Evolutionary conservation across 1,140 invertebrate species (phyloP), one percentile per base, ranked within the genome.

Genomic region (Euura lappo): DNA sequence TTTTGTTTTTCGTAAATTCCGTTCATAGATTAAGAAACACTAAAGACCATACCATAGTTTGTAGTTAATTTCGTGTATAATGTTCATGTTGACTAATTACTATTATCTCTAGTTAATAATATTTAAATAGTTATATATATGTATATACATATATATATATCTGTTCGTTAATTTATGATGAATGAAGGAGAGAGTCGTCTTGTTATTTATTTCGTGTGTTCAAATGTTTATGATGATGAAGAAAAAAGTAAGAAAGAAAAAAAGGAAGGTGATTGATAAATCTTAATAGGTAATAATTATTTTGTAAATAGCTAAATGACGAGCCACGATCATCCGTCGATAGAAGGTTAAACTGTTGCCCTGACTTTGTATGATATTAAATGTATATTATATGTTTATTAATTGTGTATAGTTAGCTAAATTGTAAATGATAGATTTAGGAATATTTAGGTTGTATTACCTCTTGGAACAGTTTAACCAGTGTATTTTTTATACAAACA

Each of bases 121-220:
- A 60, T 60, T 60, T 60, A 60, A 60, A 60, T 60, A 60, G 51
- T 60, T 60, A 60, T 60, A 28, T 28, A 28, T 28, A 28, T 28
- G 1, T 28, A 28, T 28, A 28, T 28, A 28, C 1, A 28, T 28
- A 28, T 28, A 28, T 28, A 28, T 28, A 28, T 28, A 60, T 60
- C 51, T 60, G 51, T 60, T 60, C 51, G 51, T 60, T 60, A 60
- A 60, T 60, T 60, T 60, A 60, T 60, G 51, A n/a, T 60, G 51
- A 60, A 60, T 60, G 51, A n/a, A 8, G 51, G 13, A 60, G 28
- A 28, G 51, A 11, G 51, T 60, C 51, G 51, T 60, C 51, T 28
- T 60, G 51, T 60, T 60, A 60, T 60, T 60, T 60, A 60, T 60
- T 60, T 60, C 51, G 51, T 60, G 51, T 60, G 13, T 60, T 60